Evolutionary conservation across 2,888 invertebrate genomes (phyloP).

Genomic region (Morpho helenor): DNA sequence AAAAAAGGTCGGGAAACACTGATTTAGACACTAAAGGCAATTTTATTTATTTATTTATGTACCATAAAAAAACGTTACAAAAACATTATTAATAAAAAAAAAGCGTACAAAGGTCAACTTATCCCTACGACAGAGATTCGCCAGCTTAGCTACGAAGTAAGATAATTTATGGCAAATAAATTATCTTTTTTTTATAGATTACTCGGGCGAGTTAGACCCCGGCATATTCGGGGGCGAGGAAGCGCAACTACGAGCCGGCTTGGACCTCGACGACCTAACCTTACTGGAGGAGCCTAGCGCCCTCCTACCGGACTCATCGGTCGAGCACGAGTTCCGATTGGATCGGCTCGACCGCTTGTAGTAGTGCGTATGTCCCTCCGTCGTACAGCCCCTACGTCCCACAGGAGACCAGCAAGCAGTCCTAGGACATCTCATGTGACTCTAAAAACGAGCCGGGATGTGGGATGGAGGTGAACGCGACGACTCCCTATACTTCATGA

Average conservation of each 20-base stretch:
- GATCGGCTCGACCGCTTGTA: constrained; percentile 80
- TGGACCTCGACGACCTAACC: constrained; percentile 92
- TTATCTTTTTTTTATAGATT: constrained; percentile 66
- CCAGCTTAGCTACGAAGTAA: too few species aligned
- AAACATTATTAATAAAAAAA: too few species aligned
- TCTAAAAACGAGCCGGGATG: too few species aligned
- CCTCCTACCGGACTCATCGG: constrained; percentile 91
- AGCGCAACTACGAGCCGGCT: constrained; percentile 87
- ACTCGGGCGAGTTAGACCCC: constrained; percentile 76
- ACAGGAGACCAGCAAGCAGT: constrained; percentile 4
- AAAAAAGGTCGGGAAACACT: too few species aligned
- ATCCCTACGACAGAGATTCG: too few species aligned
- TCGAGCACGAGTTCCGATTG: constrained; percentile 94
- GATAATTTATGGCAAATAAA: too few species aligned
- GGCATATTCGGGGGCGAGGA: constrained; percentile 84
- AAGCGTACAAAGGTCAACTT: too few species aligned
- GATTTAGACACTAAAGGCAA: too few species aligned
- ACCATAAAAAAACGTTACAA: too few species aligned
- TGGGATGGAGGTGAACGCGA: constrained; percentile 3
- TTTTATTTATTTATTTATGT: too few species aligned
- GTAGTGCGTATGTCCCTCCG: constrained; percentile 39
- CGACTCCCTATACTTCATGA: constrained; percentile 54
- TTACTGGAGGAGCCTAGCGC: constrained; percentile 92
- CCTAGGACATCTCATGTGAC: too few species aligned
- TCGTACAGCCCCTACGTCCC: constrained; percentile 11